Base-by-base conservation (phyloP, 2,888 invertebrate genomes). In the Conomelus anceps region DNA sequence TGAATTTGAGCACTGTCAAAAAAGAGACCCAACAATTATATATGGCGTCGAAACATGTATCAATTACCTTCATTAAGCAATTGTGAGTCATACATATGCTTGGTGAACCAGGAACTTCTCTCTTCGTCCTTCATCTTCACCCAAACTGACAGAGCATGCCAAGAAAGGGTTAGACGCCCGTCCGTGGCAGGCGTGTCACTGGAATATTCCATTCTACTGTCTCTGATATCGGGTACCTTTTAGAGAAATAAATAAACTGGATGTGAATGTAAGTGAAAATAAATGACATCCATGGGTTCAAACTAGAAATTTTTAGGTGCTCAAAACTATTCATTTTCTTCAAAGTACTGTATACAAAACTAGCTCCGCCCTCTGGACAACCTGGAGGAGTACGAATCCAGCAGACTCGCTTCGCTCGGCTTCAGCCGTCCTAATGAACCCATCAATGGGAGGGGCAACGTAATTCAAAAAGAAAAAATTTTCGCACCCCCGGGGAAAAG, bases 81-180 rank as follows among this genome's bases (percentile, higher is more conserved):
- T 17, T 26, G 22, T 29, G 22, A 29, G 87, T 29, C 22, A n/a
- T 89, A 86, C 22, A 88, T 85, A 11, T 87, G 22, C 23, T 89
- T 85, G 23, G 24, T 89, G 63, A 94, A 93, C 93, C 95, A 94
- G 89, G 95, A 94, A 90, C 94, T 94, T 84, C 93, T 94, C 91
- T 90, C 91, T 85, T 91, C 91, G 88, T 92, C 92, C 89, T 94
- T 94, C 92, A 93, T 94, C 91, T 92, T 94, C 84, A 94, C 93
- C 91, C 94, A 94, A 0, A 95, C 94, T 0, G 94, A 94, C 0
- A 95, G 93, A 91, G 94, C 94, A 90, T 94, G 94, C 95, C 95
- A 95, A 0, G 95, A 92, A 34, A 95, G 91, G 0, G 94, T 94
- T 41, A 95, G 26, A 13, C 24, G 23, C n/a, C 63, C 63, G n/a